Evolutionary conservation across 2,113 vertebrate genomes (phyloP).

Genomic region (Crotalus viridis): DNA sequence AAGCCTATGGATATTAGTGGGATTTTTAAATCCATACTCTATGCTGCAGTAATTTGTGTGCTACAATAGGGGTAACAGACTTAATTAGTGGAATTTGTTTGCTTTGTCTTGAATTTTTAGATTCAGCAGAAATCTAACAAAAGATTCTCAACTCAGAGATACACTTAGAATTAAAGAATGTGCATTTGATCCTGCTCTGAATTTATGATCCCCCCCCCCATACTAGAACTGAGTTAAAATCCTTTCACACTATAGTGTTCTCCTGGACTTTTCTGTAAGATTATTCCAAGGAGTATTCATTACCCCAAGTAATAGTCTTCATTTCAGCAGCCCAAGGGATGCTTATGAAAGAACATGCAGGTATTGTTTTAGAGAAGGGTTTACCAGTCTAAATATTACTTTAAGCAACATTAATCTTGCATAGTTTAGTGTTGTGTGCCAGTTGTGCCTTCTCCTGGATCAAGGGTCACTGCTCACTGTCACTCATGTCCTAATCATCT

Average conservation of each 20-base stretch:
- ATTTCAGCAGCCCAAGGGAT: neutral
- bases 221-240: neutral
- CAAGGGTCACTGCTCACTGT: neutral
- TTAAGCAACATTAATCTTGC: neutral
- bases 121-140: neutral
- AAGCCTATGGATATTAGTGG: neutral
- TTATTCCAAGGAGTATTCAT: neutral
- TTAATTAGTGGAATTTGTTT: neutral
- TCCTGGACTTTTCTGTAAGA: neutral
- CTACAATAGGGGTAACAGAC: neutral
- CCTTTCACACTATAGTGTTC: neutral
- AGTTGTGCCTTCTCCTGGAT: neutral
- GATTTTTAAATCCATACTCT: neutral
- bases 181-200: neutral
- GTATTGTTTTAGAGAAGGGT: neutral
- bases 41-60: neutral
- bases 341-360: neutral
- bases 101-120: neutral
- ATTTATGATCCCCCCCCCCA: neutral
- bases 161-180: neutral
- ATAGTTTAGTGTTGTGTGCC: neutral
- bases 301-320: neutral
- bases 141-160: neutral
- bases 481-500: neutral
- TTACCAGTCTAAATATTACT: neutral